A percentile compares a stretch with the other conserved stretches of the same genome.
These are phyloP conservation scores for Chionodraco myersi DNA, from an alignment of 2,113 vertebrate species.

Conservation along the genomic window DNA sequence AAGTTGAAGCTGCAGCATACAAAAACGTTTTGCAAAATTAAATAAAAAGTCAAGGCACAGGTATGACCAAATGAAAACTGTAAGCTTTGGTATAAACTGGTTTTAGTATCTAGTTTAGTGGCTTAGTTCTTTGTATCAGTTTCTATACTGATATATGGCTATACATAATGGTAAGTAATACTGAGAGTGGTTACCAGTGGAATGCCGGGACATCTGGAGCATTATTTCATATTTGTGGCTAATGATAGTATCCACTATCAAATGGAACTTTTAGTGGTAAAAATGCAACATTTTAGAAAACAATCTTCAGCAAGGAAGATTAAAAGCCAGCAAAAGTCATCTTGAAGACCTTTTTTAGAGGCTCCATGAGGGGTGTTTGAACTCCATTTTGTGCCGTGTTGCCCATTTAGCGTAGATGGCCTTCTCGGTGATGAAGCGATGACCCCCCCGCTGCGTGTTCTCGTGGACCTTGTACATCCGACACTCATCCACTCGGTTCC, in stretches of 20 bases:
- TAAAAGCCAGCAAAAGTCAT: no score
- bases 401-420: slow-evolving; percentile 94
- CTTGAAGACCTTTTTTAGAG: slow-evolving; percentile 1
- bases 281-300: background rate
- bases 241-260: background rate
- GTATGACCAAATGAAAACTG: background rate
- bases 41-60: slow-evolving; percentile 54
- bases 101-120: slow-evolving; percentile 5
- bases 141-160: slow-evolving; percentile 15
- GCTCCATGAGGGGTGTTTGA: slow-evolving; percentile 89
- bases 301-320: no score
- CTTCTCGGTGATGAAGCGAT: slow-evolving; percentile 98
- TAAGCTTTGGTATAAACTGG: slow-evolving; percentile 40
- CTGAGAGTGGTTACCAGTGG: background rate
- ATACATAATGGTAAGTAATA: background rate
- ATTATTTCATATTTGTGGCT: background rate
- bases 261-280: background rate
- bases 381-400: slow-evolving; percentile 84
- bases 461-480: slow-evolving; percentile 91
- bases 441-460: slow-evolving; percentile 83
- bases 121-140: background rate
- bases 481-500: slow-evolving; percentile 88
- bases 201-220: slow-evolving; percentile 9
- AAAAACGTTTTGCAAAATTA: slow-evolving; percentile 15
- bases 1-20: slow-evolving; percentile 13